Conservation (phyloP, 2,113 vertebrate genomes). For the Poecilia latipinna region DNA sequence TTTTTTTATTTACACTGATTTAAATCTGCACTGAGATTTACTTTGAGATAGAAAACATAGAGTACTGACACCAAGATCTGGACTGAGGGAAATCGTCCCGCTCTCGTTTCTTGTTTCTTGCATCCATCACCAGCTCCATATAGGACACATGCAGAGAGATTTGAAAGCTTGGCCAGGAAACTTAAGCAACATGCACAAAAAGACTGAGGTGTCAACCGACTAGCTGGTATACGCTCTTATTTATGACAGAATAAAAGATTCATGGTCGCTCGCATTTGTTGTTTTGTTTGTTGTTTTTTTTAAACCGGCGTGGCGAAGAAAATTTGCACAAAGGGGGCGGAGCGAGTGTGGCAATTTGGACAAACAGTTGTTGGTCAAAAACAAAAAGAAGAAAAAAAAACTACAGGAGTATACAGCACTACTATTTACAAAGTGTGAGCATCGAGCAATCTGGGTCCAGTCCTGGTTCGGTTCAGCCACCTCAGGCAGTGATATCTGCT, state of each 20-base stretch:
- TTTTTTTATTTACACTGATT: neutral
- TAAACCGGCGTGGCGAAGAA: conserved; percentile 52
- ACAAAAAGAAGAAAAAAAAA: conserved; percentile 20
- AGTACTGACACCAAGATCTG: conserved; percentile 12
- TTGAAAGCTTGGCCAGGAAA: conserved; percentile 64
- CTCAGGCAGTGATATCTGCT: conserved; percentile 16
- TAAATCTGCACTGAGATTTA: conserved; percentile 2
- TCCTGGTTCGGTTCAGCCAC: conserved; percentile 48
- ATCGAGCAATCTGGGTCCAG: conserved; percentile 45
- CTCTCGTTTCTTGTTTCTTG: conserved; percentile 8
- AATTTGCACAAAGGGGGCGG: conserved; percentile 31
- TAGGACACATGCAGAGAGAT: conserved; percentile 68
- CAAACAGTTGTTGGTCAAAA: conserved; percentile 71
- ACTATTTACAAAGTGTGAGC: conserved; percentile 71
- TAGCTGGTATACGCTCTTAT: conserved; percentile 59
- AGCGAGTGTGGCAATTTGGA: conserved; percentile 56
- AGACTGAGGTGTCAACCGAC: conserved; percentile 60
- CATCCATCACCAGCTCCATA: conserved; percentile 56
- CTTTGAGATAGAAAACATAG: conserved; percentile 27
- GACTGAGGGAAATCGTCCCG: conserved; percentile 33
- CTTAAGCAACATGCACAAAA: conserved; percentile 55
- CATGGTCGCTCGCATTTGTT: conserved; percentile 47
- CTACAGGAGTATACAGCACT: conserved; percentile 67
- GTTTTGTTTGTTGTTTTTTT: neutral
- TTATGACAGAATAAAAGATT: conserved; percentile 60